phyloP scores from a whole-genome alignment of 2,113 vertebrate genomes.

The Genyomyrus donnyi region DNA sequence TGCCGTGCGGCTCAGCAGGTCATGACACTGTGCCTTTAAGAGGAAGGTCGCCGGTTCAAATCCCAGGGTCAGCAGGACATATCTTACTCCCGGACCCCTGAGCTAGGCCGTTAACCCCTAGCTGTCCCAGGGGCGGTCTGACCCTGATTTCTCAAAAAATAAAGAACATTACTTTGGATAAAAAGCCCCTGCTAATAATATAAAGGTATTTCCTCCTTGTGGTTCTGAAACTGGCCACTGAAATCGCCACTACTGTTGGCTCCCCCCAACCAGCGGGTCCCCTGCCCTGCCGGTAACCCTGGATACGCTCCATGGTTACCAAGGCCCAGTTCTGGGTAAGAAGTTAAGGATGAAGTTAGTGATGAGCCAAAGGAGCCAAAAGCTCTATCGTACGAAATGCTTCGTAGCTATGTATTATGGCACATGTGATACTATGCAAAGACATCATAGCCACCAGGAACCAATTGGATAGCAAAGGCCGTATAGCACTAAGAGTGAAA shows the following conservation, averaged over 20 bases:
- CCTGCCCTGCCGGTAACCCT: not conserved
- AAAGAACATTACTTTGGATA: not conserved
- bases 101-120: not conserved
- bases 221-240: not conserved
- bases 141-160: not conserved
- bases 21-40: not conserved
- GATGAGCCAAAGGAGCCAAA: not conserved
- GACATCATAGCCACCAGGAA: not conserved
- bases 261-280: not conserved
- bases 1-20: not conserved
- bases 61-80: not conserved
- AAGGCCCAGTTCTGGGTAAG: not conserved
- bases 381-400: not conserved
- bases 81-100: not conserved
- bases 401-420: not conserved
- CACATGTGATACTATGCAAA: not conserved
- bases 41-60: not conserved
- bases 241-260: not conserved
- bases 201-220: not conserved
- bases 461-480: not conserved
- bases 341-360: not conserved
- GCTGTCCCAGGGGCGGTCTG: not conserved
- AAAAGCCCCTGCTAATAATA: not conserved
- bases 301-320: not conserved
- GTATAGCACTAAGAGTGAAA: not conserved